Evolutionary conservation across 2,888 invertebrate genomes (phyloP).

Genomic region (Lasioglossum villosulum): DNA sequence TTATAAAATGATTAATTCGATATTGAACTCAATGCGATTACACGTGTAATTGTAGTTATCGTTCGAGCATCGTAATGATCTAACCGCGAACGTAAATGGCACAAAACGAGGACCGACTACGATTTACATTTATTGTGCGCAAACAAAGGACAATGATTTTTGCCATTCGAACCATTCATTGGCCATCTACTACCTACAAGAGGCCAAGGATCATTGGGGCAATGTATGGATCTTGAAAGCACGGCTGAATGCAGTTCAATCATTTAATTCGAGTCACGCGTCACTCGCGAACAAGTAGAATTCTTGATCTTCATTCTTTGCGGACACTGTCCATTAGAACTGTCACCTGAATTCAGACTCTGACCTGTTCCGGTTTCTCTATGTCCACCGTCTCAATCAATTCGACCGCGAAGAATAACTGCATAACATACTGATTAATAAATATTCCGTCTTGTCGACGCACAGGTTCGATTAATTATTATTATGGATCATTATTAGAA

Average conservation of each 20-base stretch:
- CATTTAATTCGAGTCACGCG: constrained; percentile 43
- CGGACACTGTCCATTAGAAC: neutral
- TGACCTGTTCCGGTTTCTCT: neutral
- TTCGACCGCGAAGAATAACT: neutral
- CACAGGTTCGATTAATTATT: too few species aligned
- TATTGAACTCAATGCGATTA: neutral
- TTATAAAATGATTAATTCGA: neutral
- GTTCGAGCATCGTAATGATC: neutral
- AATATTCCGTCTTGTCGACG: too few species aligned
- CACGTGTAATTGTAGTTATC: neutral
- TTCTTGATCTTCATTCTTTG: constrained; percentile 34
- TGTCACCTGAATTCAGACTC: constrained; percentile 8
- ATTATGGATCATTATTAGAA: too few species aligned
- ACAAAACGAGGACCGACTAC: neutral
- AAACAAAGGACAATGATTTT: neutral
- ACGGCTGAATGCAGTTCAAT: constrained; percentile 16
- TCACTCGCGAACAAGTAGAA: constrained; percentile 20
- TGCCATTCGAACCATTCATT: neutral
- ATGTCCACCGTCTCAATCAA: neutral
- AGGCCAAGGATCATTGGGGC: constrained; percentile 10
- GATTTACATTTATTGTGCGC: neutral
- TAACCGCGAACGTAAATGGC: neutral
- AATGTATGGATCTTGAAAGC: neutral
- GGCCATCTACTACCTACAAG: neutral
- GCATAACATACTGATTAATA: neutral